Evolutionary conservation across 2,888 invertebrate genomes (phyloP).

Genomic region (Pegoplata infirma): DNA sequence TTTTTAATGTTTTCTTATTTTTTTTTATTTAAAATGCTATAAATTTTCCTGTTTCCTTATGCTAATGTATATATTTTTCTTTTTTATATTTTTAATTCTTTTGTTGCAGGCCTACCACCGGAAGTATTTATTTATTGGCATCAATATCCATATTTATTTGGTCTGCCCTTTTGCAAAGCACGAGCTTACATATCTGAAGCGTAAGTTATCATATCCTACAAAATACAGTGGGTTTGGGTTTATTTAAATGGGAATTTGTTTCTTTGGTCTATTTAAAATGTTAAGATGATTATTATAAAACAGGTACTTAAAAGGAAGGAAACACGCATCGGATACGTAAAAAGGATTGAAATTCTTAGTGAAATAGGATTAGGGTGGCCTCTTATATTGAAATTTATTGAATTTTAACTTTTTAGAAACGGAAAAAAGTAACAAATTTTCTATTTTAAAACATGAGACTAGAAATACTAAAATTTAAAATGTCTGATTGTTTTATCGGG

Average conservation of each 20-base stretch:
- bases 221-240: neutral
- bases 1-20: constrained; percentile 13
- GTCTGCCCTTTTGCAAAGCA: constrained; percentile 88
- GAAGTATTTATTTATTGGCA: constrained; percentile 92
- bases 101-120: constrained; percentile 87
- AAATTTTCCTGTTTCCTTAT: neutral
- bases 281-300: too few relatives aligned
- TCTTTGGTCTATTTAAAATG: too few relatives aligned
- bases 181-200: constrained; percentile 91
- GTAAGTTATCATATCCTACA: constrained; percentile 81
- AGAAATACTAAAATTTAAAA: too few relatives aligned
- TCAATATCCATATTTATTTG: constrained; percentile 91
- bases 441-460: too few relatives aligned
- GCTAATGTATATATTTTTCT: neutral
- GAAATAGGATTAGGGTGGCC: too few relatives aligned
- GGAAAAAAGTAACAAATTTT: too few relatives aligned
- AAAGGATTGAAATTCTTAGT: too few relatives aligned
- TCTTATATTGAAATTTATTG: too few relatives aligned
- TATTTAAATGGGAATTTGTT: neutral
- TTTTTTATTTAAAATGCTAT: neutral
- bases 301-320: too few relatives aligned
- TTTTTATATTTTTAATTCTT: constrained; percentile 5
- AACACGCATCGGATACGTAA: too few relatives aligned
- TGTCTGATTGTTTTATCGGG: too few relatives aligned
- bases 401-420: too few relatives aligned